These are phyloP conservation scores for Zaprionus gabonicus DNA, from an alignment of 1,140 invertebrate genomes.

Conservation along the genomic window DNA sequence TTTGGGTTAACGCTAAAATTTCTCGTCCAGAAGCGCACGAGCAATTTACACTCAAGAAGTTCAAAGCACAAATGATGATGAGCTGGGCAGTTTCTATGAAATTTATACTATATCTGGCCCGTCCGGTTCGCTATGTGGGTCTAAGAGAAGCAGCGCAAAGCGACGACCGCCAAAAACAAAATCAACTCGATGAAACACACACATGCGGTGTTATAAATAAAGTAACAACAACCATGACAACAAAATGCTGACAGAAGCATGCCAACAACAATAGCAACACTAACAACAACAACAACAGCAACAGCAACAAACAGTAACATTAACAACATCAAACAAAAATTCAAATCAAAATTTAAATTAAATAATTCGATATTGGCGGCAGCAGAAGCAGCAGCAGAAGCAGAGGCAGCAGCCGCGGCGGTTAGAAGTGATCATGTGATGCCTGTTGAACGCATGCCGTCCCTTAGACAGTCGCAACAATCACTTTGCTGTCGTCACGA, in stretches of 20 bases:
- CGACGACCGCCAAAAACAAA: conserved; percentile 78
- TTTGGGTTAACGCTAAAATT: conserved; percentile 53
- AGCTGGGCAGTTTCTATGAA: conserved; percentile 75
- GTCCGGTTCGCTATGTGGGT: conserved; percentile 69
- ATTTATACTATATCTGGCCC: conserved; percentile 81
- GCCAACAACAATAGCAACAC: conserved; percentile 42
- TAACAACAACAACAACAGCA: conserved; percentile 31
- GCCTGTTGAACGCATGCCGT: conserved; percentile 19
- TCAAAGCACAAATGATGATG: conserved; percentile 84
- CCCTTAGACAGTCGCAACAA: conserved; percentile 43
- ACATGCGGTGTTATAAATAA: conserved; percentile 72
- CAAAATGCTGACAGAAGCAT: conserved; percentile 30
- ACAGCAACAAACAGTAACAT: conserved; percentile 38
- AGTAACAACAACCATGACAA: conserved; percentile 53
- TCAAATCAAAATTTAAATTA: conserved; percentile 81
- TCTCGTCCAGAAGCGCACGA: conserved; percentile 73
- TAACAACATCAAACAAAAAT: conserved; percentile 67
- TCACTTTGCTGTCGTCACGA: conserved; percentile 40
- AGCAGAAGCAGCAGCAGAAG: neutral
- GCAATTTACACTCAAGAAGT: conserved; percentile 83
- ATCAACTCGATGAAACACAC: conserved; percentile 72
- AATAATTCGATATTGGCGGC: conserved; percentile 65
- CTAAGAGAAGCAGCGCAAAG: conserved; percentile 61
- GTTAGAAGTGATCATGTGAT: conserved; percentile 60
- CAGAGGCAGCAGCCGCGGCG: conserved; percentile 7